Conservation (phyloP, 2,113 vertebrate genomes). For the Actenoides lindsayi region DNA sequence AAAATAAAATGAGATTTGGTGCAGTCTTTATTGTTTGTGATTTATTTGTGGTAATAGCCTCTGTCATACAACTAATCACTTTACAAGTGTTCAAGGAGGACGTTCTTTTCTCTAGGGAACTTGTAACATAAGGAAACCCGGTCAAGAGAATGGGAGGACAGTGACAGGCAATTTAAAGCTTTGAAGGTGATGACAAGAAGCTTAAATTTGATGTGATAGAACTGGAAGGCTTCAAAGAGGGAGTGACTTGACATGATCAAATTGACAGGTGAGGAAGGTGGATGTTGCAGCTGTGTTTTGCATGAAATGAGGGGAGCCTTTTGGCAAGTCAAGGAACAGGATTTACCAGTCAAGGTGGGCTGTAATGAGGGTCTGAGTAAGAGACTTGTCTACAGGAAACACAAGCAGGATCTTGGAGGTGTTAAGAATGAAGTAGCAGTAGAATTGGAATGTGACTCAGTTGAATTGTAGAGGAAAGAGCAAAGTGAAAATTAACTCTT, state of each 20-base stretch:
- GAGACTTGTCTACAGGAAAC: background rate
- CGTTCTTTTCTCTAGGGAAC: background rate
- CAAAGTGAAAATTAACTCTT: background rate
- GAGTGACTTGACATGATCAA: background rate
- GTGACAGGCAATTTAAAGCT: constrained; percentile 38
- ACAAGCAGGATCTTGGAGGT: background rate
- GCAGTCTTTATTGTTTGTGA: background rate
- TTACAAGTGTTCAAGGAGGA: background rate
- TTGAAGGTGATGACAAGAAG: constrained; percentile 34
- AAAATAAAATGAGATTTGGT: background rate
- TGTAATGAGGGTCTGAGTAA: background rate
- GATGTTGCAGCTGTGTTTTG: background rate
- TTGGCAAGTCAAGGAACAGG: background rate
- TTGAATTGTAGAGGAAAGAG: background rate
- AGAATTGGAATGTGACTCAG: background rate
- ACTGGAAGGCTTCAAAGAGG: constrained; percentile 15
- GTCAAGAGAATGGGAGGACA: background rate
- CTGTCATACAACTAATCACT: constrained; percentile 15
- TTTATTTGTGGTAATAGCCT: constrained; percentile 38
- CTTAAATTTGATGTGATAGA: constrained; percentile 49
- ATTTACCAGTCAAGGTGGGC: background rate
- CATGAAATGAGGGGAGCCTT: background rate
- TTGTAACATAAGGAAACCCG: background rate
- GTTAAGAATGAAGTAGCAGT: background rate
- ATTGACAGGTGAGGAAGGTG: background rate